Percentiles rank a stretch among this genome's conserved stretches.
Evolutionary conservation across 2,888 invertebrate species (phyloP).

Genomic region (Gastrophysa polygoni): DNA sequence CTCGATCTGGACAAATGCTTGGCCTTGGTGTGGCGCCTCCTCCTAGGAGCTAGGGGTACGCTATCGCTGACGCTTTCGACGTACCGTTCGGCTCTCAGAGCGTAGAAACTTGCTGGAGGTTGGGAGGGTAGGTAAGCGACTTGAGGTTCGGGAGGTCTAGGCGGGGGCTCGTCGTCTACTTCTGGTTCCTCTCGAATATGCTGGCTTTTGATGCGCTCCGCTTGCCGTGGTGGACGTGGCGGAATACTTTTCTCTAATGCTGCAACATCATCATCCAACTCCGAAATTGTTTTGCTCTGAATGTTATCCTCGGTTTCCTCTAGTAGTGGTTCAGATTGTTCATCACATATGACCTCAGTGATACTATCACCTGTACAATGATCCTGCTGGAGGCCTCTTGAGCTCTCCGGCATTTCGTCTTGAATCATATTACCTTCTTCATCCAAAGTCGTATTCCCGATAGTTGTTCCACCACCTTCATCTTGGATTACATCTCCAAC

Average conservation of each 20-base stretch:
- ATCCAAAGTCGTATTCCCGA: no score
- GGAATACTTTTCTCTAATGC: slow-evolving; percentile 61
- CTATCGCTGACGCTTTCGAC: slow-evolving; percentile 51
- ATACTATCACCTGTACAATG: no score
- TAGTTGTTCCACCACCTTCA: no score
- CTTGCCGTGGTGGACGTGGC: slow-evolving; percentile 54
- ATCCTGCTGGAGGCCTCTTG: no score
- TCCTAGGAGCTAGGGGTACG: slow-evolving; percentile 57
- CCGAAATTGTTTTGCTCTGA: no score
- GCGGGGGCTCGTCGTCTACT: slow-evolving; percentile 52
- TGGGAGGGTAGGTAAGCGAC: slow-evolving; percentile 53
- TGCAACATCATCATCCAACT: background rate
- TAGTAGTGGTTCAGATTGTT: slow-evolving; percentile 16
- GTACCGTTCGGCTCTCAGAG: slow-evolving; percentile 51
- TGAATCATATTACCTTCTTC: no score
- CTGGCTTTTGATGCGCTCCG: slow-evolving; percentile 25
- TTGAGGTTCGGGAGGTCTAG: slow-evolving; percentile 56
- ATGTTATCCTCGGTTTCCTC: slow-evolving; percentile 22
- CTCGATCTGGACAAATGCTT: slow-evolving; percentile 45
- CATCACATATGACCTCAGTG: no score
- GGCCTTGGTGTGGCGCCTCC: slow-evolving; percentile 59
- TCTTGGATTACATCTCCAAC: no score
- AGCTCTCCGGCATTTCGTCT: no score
- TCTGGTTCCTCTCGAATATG: slow-evolving; percentile 42
- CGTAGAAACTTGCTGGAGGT: slow-evolving; percentile 56